Base-by-base conservation (phyloP, 2,797 vertebrate genomes). In the Lagodon rhomboides region DNA sequence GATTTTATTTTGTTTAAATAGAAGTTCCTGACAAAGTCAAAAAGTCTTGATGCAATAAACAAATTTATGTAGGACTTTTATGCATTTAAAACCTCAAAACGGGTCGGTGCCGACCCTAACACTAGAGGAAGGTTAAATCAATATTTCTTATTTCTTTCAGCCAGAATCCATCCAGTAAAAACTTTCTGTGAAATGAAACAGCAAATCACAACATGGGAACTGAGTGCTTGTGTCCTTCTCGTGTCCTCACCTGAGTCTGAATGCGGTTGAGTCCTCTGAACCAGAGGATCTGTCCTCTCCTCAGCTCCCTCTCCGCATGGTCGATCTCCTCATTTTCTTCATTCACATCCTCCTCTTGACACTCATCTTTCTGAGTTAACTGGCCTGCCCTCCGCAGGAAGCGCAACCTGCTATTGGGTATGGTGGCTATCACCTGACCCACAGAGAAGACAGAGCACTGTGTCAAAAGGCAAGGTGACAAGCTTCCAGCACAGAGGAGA, bases 271-370 rank as follows among this genome's bases (percentile, higher is more conserved):
- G 97, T 17, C 98, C 98, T 78, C 98, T 96, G 94, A 99, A 99
- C 98, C 98, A 99, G 68, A 99, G 97, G 86, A 99, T 99, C 94
- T 99, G 98, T 75, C 98, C 98, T 80, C 98, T 95, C 59, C 98
- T 95, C 82, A 99, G 95, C 87, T 99, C 98, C 79, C 98, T 95
- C 92, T 99, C 98, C 0, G 98, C 98, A 0, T 99, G 97, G 90
- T 99, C 98, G 3, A 99, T 99, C 92, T 99, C 98, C 82, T 99
- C 98, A 22, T 97, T 96, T 1, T 99, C 98, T 65, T 99, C 98
- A 15, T 98, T 98, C 58, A 96, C 81, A 6, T 99, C 98, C 85
- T 99, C 98, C 77, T 99, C 98, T 0, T 96, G 97, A 55, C 93
- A 94, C 79, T 99, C 98, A 72, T 98, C 97, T 91, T 98, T 99